Base-by-base conservation (phyloP, 2,113 vertebrate genomes). In the Chinchilla lanigera region DNA sequence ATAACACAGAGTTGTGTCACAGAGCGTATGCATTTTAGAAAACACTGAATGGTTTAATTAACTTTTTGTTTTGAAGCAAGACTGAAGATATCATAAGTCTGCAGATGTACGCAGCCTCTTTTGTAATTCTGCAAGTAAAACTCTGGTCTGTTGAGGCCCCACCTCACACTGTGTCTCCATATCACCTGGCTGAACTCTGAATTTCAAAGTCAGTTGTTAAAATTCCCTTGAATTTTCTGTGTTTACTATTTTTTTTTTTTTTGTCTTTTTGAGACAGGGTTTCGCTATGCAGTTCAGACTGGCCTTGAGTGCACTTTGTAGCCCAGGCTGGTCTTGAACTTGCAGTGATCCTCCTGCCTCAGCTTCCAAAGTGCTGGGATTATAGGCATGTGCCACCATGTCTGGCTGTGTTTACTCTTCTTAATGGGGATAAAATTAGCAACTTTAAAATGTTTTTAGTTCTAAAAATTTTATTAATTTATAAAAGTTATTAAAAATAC, bases 181-280 rank as follows among this genome's bases (percentile, higher is more conserved):
- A 24, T 84, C 75, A 60, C 12, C 14, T 58, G 3, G 58, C 20
- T 88, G 5, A 26, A n/a, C n/a, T 81, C 93, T 35, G 30, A 82
- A 80, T 89, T 98, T 77, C 41, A 89, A n/a, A 14, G 86, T 86
- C 19, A 81, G 4, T 35, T 82, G 56, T 47, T 96, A 77, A 93
- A 93, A 88, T 52, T 61, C 10, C 1, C 16, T 86, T 50, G 0
- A 12, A 86, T 3, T 86, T 63, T 30, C 47, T 78, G 1, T 89
- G 4, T 58, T 96, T 95, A 69, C 92, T 33, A 44, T 83, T 82
- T 16, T 67, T 5, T 60, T 22, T 60, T 4, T 60, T 17, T 85
- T 58, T 0, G 17, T 94, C 2, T 86, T 50, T 50, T 50, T 50
- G 47, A 50, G 47, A 50, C 47, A 9, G 47, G 5, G 47, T 9